phyloP scores from a whole-genome alignment of 1,140 invertebrate species.

The Caenorhabditis elegans region WBcel235 BX284606.5:3915001-3915500 shows the following conservation, averaged over 20 bases:
- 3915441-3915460: too few species aligned
- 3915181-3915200: background rate
- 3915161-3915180: background rate
- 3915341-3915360: background rate
- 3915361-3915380: background rate
- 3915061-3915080: background rate
- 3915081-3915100: constrained; percentile 15
- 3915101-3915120: background rate
- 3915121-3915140: background rate
- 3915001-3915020: constrained; percentile 1
- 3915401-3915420: constrained; percentile 6
- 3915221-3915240: background rate
- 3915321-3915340: background rate
- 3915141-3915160: constrained; percentile 16
- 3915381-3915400: background rate
- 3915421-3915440: too few species aligned
- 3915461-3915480: too few species aligned
- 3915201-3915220: background rate
- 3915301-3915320: background rate
- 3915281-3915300: background rate
- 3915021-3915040: background rate
- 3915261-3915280: background rate
- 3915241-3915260: background rate
- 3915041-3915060: background rate
- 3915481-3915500: too few species aligned